Percentiles rank a stretch among this genome's conserved stretches.
Conservation (phyloP, 1,140 invertebrate genomes). For the Harpegnathos saltator region DNA sequence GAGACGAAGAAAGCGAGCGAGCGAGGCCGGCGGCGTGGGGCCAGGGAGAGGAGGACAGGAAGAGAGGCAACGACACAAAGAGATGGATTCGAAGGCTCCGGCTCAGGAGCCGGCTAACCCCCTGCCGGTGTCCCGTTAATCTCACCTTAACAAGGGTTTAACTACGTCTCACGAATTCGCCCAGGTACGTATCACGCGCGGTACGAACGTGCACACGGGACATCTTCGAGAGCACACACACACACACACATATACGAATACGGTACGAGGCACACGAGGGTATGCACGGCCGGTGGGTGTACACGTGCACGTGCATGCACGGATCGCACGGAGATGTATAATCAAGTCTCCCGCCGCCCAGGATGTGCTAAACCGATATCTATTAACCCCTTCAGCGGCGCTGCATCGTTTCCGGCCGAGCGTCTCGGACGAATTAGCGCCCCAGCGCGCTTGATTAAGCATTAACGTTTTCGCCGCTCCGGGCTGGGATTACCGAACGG, state of each 20-base stretch:
- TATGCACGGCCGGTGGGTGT: too few species aligned
- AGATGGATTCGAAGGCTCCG: not conserved
- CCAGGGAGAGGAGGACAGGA: not conserved
- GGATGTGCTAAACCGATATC: conserved; percentile 73
- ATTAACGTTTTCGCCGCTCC: not conserved
- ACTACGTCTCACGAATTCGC: conserved; percentile 66
- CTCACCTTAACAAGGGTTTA: conserved; percentile 79
- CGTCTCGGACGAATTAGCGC: conserved; percentile 28
- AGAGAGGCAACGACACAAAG: conserved; percentile 5
- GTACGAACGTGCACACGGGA: not conserved
- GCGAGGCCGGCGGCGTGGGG: too few species aligned
- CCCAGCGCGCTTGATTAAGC: conserved; percentile 11
- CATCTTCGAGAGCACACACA: not conserved
- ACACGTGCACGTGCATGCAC: conserved; percentile 4
- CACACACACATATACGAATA: not conserved
- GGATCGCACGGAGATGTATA: conserved; percentile 20
- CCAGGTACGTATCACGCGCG: conserved; percentile 9
- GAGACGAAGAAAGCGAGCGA: conserved; percentile 2
- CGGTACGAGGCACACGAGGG: not conserved
- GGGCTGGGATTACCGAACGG: too few species aligned
- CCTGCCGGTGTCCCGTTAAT: conserved; percentile 73
- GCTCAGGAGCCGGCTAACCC: conserved; percentile 41
- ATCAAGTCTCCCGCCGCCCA: conserved; percentile 17
- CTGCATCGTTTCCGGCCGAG: conserved; percentile 30
- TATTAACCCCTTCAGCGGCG: conserved; percentile 58